These are phyloP conservation scores for Discoglossus pictus DNA, from an alignment of 2,797 vertebrate species.

Conservation along the genomic window DNA sequence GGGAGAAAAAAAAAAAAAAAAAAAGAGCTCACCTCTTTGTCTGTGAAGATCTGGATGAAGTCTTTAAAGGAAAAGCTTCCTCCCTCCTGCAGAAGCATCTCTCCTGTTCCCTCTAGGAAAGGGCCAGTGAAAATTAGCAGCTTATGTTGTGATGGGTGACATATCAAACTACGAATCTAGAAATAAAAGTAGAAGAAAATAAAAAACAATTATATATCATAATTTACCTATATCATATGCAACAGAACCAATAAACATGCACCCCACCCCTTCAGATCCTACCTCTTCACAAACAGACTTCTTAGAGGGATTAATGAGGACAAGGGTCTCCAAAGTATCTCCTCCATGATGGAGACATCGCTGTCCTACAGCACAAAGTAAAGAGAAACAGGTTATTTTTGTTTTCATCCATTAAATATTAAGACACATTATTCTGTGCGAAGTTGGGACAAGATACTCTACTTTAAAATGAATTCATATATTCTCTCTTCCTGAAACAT, in stretches of 20 bases:
- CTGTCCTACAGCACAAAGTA: slow-evolving; percentile 72
- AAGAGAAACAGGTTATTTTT: too few relatives aligned
- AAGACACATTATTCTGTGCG: too few relatives aligned
- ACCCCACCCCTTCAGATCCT: too few relatives aligned
- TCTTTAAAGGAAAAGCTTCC: slow-evolving; percentile 82
- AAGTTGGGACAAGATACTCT: too few relatives aligned
- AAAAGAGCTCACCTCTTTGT: slow-evolving; percentile 77
- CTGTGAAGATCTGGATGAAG: slow-evolving; percentile 81
- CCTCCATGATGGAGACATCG: slow-evolving; percentile 85
- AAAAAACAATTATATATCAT: too few relatives aligned
- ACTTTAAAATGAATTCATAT: too few relatives aligned
- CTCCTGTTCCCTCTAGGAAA: slow-evolving; percentile 81
- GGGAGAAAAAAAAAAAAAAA: not conserved
- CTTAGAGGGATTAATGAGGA: slow-evolving; percentile 86
- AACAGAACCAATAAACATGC: too few relatives aligned
- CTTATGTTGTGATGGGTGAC: slow-evolving; percentile 80
- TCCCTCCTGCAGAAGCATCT: slow-evolving; percentile 85
- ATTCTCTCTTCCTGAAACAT: too few relatives aligned
- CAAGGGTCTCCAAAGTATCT: slow-evolving; percentile 83
- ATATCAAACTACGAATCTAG: slow-evolving; percentile 84
- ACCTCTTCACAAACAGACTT: slow-evolving; percentile 87
- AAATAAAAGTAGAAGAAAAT: not conserved
- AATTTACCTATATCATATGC: too few relatives aligned
- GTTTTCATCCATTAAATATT: too few relatives aligned
- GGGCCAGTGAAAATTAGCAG: slow-evolving; percentile 87